Base-by-base conservation (phyloP, 2,797 vertebrate species). In the Myotis pilosus region DNA sequence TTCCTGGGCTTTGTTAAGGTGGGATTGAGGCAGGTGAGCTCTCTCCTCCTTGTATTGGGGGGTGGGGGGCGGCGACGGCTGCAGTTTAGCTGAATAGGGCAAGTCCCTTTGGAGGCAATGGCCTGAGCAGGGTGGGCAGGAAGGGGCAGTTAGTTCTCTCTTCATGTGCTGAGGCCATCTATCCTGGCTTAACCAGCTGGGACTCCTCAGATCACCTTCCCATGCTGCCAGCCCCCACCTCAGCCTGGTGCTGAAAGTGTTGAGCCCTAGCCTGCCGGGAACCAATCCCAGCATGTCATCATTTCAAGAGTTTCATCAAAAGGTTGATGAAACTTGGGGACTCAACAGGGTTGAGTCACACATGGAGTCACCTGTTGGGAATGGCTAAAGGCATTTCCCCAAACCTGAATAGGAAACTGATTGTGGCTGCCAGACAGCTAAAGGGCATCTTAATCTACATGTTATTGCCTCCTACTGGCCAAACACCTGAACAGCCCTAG, bases 1-100 rank as follows among this genome's bases (percentile, higher is more conserved):
- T 89, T 86, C 28, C 30, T 93, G 80, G 75, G 80, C n/a, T 78
- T 75, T 86, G 22, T 92, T 85, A 74, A 66, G 49, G 38, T 25
- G 2, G 71, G 38, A 51, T 49, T 91, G 84, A 68, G 64, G 44
- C 75, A 60, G 20, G 78, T 41, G 55, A 62, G 33, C 47, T 82
- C 72, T 85, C 38, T 91, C 62, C 17, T 86, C 16, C 41, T 81
- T 66, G 33, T 38, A 38, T 4, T 5, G 38, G 38, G 38, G 38
- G 38, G 38, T 6, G 5, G 38, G 6, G 38, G 38, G 38, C 38
- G 5, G 38, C 38, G 38, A 11, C 3, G 19, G 13, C 60, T 71
- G 20, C 44, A 83, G 9, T 87, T 95, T 57, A 84, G 64, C 72
- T 92, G 60, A 80, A 7, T 44, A 71, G 38, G 28, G 13, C 11